Evolutionary conservation across 2,113 vertebrate genomes (phyloP), one percentile per base, ranked within the genome.

Genomic region (Macrotus californicus): DNA sequence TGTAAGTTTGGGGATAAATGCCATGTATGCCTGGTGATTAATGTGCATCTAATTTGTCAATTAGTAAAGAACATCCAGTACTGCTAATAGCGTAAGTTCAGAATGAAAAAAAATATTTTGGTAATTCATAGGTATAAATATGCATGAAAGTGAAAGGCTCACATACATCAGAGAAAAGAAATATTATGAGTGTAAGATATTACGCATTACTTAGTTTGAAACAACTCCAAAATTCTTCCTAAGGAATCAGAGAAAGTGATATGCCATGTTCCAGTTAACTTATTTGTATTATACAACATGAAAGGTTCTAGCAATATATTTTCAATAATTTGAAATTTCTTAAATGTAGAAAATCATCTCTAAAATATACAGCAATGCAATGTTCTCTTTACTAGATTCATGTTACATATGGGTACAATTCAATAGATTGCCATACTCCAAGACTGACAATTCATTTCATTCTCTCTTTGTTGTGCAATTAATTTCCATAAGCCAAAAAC

Each of bases 41-140:
- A 96, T 94, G 72, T 92, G 85, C 80, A 96, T 87, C 76, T 97
- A 94, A 96, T 95, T 96, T 96, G 70, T 94, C 87, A 84, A 95
- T 97, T 95, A 96, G 72, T 97, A 96, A 82, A 95, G 96, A 96
- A 97, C 93, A 97, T 94, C 76, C 26, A 95, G 95, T 97, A 48
- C 94, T 94, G 79, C 87, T 96, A 87, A 88, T 81, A 94, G 46
- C 48, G 39, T 94, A 96, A 93, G 22, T 93, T 94, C 43, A 46
- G 19, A 26, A 76, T 91, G 43, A 95, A 96, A 64, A 64, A 56
- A 2, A 59, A 26, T 86, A 76, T 95, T 94, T 94, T 88, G 67
- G 69, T 93, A 96, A 90, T 64, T 84, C 61, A 95, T 15, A 79
- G 84, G 80, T 50, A 96, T 89, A 94, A 95, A 95, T 94, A 94